These are phyloP conservation scores for Ariopsis seemanni DNA, from an alignment of 2,113 vertebrate species.

Conservation along the genomic window DNA sequence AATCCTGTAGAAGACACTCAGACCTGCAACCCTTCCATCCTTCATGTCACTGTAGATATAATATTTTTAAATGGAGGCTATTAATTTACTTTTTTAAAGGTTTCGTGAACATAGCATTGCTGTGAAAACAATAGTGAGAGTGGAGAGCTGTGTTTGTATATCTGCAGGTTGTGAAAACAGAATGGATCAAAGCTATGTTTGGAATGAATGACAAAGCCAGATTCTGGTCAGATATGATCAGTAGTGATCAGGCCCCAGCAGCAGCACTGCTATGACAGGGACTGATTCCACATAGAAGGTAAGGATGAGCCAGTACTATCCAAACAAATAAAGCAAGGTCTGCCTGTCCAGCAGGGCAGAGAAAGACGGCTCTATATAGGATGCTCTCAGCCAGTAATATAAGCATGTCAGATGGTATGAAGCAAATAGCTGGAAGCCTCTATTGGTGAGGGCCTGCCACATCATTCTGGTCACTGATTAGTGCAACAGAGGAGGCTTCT, in stretches of 20 bases:
- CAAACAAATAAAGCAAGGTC: not conserved
- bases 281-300: not conserved
- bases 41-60: not conserved
- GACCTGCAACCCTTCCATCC: not conserved
- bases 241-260: not conserved
- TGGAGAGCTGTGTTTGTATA: not conserved
- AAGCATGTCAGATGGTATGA: conserved; percentile 1
- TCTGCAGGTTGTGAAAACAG: not conserved
- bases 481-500: not conserved
- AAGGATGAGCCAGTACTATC: not conserved
- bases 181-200: not conserved
- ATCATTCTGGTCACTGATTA: conserved; percentile 8
- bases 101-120: not conserved
- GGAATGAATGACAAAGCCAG: not conserved
- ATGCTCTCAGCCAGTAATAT: not conserved
- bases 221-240: not conserved
- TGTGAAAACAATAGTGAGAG: not conserved
- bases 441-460: not conserved
- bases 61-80: not conserved
- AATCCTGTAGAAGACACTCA: not conserved
- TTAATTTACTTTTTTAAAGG: not conserved
- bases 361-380: not conserved
- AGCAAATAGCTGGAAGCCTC: not conserved
- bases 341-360: not conserved
- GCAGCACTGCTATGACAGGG: not conserved